Base-by-base conservation (phyloP, 2,797 vertebrate genomes). In the Gymnoscopelus braueri region DNA sequence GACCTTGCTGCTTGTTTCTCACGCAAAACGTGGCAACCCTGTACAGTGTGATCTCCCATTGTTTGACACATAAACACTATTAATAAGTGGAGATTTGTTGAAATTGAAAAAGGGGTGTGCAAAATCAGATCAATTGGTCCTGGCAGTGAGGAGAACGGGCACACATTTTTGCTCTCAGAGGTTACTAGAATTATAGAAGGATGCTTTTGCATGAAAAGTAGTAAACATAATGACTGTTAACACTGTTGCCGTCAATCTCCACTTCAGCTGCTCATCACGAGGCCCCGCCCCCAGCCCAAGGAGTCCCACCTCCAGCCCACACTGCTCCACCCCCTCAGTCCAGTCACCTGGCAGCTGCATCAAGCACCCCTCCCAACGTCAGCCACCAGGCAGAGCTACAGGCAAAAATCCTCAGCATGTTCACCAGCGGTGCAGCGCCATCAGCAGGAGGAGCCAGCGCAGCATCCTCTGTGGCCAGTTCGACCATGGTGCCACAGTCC, bases 321-420 rank as follows among this genome's bases (percentile, higher is more conserved):
- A 9, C 88, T 1, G 2, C 80, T 52, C 90, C 72, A 0, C 3
- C 80, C 3, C 49, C 74, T 3, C 84, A 85, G 71, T 5, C 84
- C 8, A 62, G 75, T 69, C 90, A 88, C 75, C 72, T 90, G 71
- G 63, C 90, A 53, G 67, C 94, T 3, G 72, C 70, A 56, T 63
- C 90, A 11, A 59, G 84, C 52, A 63, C 88, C 77, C 48, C 94
- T 0, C 24, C 71, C 49, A 69, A 93, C 88, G 83, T 94, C 39
- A 94, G 23, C 75, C 89, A 94, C 15, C 94, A 95, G 89, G 97
- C 98, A 89, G 97, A 99, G 92, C 95, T 99, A 72, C 98, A 99
- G 88, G 97, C 97, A 73, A 99, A 98, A 89, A 99, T 99, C 87
- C 96, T 99, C 83, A 99, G 97, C 80, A 94, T 99, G 65, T 99